Evolutionary conservation across 2,888 invertebrate genomes (phyloP), one percentile per base, ranked within the genome.

Genomic region (Tenthredo distinguenda): DNA sequence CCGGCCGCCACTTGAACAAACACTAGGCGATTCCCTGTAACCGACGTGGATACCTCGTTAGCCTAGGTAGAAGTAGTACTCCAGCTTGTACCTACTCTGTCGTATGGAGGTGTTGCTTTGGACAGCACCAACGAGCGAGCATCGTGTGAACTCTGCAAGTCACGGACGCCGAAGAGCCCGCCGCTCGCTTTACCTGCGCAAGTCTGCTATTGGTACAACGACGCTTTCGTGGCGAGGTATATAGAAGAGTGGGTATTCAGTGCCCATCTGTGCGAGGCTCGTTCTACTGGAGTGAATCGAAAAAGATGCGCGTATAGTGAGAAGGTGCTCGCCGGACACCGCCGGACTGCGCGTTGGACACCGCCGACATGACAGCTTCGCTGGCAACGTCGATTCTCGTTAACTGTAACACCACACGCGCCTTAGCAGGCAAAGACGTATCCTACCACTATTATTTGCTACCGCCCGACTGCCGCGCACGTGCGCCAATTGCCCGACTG

Each of bases 321-420:
- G 81, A 86, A 71, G 85, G 83, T 71, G 83, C 83, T 71, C 83
- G 18, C 50, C 50, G 71, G 83, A 83, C 86, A 85, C 82, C 86
- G 85, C 81, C 84, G 76, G 74, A 86, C 85, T 84, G 86, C 86
- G 65, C 76, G 68, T 72, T 85, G 87, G 88, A 89, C 90, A 89
- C 83, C 86, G 85, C 79, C 86, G 89, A 91, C 90, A 89, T 88
- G 90, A 90, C 91, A 91, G 91, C 89, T 89, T 88, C 89, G 87
- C 88, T 86, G 68, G 87, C 86, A 86, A 88, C 85, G 90, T 90
- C 90, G 90, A 89, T 90, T 90, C 90, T 91, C 90, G 91, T 91
- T 91, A 90, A 90, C 90, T 87, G 88, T 89, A 90, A 90, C 89
- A 89, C 87, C 74, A 76, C 83, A 71, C 83, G 83, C 68, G 85